These are phyloP conservation scores for Xiphorhynchus elegans DNA, from an alignment of 2,113 vertebrate species.

Conservation along the genomic window DNA sequence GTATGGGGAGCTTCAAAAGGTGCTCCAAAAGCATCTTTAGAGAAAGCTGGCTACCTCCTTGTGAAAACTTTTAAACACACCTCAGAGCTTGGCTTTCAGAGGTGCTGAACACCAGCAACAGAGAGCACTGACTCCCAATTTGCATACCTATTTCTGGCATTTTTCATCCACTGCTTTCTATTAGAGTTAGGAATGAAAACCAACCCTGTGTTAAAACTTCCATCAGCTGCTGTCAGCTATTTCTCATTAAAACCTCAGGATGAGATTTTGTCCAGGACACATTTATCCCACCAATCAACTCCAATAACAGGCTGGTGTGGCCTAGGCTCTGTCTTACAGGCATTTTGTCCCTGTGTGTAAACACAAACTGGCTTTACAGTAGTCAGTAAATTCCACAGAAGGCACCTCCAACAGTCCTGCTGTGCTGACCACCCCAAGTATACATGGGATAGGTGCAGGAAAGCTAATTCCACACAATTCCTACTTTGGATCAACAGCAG, in stretches of 20 bases:
- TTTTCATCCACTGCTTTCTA: background rate
- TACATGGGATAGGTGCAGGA: rapidly evolving
- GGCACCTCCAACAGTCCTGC: background rate
- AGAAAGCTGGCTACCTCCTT: background rate
- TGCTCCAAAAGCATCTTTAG: background rate
- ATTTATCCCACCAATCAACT: background rate
- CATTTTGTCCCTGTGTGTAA: background rate
- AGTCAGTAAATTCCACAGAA: background rate
- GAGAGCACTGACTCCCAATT: background rate
- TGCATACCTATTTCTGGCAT: background rate
- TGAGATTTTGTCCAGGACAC: background rate
- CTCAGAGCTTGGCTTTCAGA: background rate
- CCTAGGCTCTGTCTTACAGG: background rate
- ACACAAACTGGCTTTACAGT: background rate
- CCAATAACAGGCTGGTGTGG: background rate
- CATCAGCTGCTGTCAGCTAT: background rate
- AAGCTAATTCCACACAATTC: background rate
- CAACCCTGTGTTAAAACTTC: background rate
- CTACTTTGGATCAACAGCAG: background rate
- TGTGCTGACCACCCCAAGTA: background rate
- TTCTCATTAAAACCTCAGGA: background rate
- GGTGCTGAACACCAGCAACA: background rate
- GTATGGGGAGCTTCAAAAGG: background rate
- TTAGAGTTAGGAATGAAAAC: background rate
- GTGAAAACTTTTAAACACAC: background rate